Evolutionary conservation across 2,888 invertebrate species (phyloP), one percentile per base, ranked within the genome.

Genomic region (Aporophyla lueneburgensis): DNA sequence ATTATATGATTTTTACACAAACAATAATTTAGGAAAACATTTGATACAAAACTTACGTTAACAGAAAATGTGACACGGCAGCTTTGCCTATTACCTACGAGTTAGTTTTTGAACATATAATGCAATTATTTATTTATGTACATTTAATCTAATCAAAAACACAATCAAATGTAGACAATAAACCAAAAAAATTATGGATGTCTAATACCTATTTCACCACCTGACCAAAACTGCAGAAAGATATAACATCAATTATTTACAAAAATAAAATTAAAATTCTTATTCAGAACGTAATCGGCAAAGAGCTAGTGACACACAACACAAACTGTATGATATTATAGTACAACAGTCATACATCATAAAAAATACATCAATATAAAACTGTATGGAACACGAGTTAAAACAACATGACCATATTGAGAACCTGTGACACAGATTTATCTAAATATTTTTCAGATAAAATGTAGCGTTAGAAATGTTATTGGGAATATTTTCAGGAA

Each of bases 1-100:
- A 88, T 87, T 74, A 78, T 81, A 82, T 76, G 69, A 74, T 87
- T 87, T 88, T 87, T 90, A 89, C 88, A 87, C 78, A 89, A 87
- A 88, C 72, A 83, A 89, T 88, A 84, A 88, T 88, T 78, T 73
- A 87, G 83, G 78, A 86, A 81, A 70, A 63, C 81, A 86, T 88
- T 87, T 78, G 66, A 81, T 85, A 80, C 73, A 86, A 81, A 89
- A 80, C 67, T 78, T 71, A 80, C 54, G 33, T 77, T 74, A 87
- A 87, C 76, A 68, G 43, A 89, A 81, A 81, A 46, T 56, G 46
- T 66, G 72, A 59, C 66, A 63, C n/a, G 33, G 65, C 62, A 63
- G 54, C 67, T 63, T 69, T 63, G 61, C 12, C 63, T 59, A 51
- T 70, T 53, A n/a, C n/a, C n/a, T n/a, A 74, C 63, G 69, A 67